Evolutionary conservation across 2,113 vertebrate genomes (phyloP), one percentile per base, ranked within the genome.

Genomic region (Nothobranchius kuhntae): DNA sequence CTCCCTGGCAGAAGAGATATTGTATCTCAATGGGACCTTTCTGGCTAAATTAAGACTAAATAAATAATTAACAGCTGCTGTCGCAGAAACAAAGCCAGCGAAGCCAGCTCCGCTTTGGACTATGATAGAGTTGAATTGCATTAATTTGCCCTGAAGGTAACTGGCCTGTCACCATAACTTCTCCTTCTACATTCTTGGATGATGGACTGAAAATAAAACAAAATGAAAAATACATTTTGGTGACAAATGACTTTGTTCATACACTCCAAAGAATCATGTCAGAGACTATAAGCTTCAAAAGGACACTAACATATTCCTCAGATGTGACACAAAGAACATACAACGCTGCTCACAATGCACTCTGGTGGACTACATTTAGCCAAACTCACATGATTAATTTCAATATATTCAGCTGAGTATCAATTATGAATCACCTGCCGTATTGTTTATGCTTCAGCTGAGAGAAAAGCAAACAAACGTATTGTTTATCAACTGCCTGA

Each of bases 361-460:
- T 40, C 38, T 7, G 9, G 42, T 44, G 8, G 40, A 58, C 62
- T 73, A 47, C 30, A 42, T 48, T 24, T 78, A 75, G 70, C 74
- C 64, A 83, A 73, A 81, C 55, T 68, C 59, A 78, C 75, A 81
- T 61, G 67, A 83, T 84, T 60, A 56, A 87, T 76, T 86, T 81
- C 56, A 75, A 67, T 82, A 74, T 59, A 84, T 85, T 73, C 75
- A 80, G 70, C 70, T 48, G 26, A 72, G 48, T 51, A 89, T 86
- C 73, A 83, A 88, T 86, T 82, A 86, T 90, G 64, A 87, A 87
- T 77, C 61, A 72, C 73, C 66, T 80, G 77, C 72, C 56, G 73
- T 80, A 73, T 80, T 88, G 83, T 62, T 69, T 76, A 60, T 82
- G 59, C 82, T 80, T 85, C 71, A 65, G 53, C 64, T 73, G 59